Evolutionary conservation across 2,797 vertebrate genomes (phyloP).

Genomic region (Cryptoprocta ferox): DNA sequence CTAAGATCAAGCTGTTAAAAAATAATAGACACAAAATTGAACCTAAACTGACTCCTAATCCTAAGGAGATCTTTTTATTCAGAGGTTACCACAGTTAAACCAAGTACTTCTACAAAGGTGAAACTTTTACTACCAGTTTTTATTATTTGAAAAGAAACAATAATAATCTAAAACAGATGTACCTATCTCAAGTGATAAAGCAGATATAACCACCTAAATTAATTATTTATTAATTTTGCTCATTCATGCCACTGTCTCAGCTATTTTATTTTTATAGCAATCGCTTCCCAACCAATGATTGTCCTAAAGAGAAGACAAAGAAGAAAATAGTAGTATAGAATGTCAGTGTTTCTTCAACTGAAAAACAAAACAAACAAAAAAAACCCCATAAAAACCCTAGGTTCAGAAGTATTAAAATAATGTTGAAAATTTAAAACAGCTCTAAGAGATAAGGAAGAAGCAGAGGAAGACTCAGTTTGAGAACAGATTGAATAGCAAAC

Average conservation of each 20-base stretch:
- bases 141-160: conserved; percentile 35
- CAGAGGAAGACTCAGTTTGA: background rate
- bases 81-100: background rate
- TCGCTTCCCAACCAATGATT: background rate
- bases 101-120: background rate
- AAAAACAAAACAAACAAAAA: background rate
- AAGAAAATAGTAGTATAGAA: background rate
- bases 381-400: background rate
- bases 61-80: conserved; percentile 16
- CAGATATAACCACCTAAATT: background rate
- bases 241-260: background rate
- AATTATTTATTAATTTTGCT: conserved; percentile 9
- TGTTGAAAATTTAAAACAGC: conserved; percentile 16
- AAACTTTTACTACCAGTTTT: conserved; percentile 12
- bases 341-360: background rate
- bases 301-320: conserved; percentile 13
- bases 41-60: background rate
- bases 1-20: background rate
- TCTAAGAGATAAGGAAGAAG: background rate
- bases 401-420: background rate
- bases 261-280: conserved; percentile 23
- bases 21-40: background rate
- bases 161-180: background rate
- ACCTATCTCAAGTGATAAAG: background rate
- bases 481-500: background rate